Evolutionary conservation across 2,113 vertebrate species (phyloP).

Genomic region (Nettapus auritus): DNA sequence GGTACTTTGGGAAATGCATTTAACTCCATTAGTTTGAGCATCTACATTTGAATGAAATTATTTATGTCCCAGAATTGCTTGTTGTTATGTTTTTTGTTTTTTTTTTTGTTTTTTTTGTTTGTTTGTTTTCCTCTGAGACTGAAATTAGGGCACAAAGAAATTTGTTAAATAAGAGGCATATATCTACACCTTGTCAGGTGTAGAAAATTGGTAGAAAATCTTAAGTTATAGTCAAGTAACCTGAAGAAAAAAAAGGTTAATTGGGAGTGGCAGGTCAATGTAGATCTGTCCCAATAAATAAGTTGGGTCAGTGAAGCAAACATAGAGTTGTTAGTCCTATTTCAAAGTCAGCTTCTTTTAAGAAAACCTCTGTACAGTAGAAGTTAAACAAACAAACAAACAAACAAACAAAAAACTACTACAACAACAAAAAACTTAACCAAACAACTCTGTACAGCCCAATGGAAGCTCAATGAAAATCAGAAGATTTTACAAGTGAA

Average conservation of each 20-base stretch:
- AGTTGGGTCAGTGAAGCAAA: neutral
- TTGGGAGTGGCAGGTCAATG: neutral
- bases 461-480: neutral
- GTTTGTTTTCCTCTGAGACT: neutral
- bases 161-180: neutral
- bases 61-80: neutral
- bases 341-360: neutral
- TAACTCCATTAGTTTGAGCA: neutral
- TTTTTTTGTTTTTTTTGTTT: neutral
- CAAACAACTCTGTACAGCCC: neutral
- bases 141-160: neutral
- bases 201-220: neutral
- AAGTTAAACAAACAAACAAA: neutral
- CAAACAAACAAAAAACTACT: too few species aligned
- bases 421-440: too few species aligned
- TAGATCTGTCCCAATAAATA: neutral
- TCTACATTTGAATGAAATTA: neutral
- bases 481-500: neutral
- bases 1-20: neutral
- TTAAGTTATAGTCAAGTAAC: neutral
- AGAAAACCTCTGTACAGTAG: neutral
- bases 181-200: neutral
- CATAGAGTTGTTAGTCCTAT: neutral
- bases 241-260: neutral
- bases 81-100: neutral